Evolutionary conservation across 2,888 invertebrate genomes (phyloP), one percentile per base, ranked within the genome.

Genomic region (Scaptomyza reducta): DNA sequence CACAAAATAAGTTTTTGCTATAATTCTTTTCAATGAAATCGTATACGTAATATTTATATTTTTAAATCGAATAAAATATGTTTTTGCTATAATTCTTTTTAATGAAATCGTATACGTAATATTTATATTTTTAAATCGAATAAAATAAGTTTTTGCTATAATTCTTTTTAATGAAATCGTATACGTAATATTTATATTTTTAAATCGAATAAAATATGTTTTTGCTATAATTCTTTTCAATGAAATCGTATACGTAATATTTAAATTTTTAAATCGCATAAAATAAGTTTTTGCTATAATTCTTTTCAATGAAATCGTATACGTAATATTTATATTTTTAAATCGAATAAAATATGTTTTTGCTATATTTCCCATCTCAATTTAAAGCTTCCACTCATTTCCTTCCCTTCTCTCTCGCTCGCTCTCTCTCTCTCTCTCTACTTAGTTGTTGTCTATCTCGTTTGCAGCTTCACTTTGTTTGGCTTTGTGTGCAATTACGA

Each of bases 401-500:
- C 47, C 13, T 3, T 2, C 3, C 1, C 16, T 31, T 31, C 29
- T 13, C 33, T 22, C 29, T 27, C 27, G 6, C 7, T 27, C 6
- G 1, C 31, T 10, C 31, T 10, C 31, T 10, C 31, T 31, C 31
- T 31, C 31, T 31, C 10, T 10, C 10, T 10, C 31, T 10, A 7
- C 6, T 35, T 54, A 27, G 27, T 27, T 13, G 5, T n/a, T 13
- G 14, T 9, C 0, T 18, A n/a, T 18, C 18, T 18, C n/a, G 40
- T 11, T 14, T 25, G 50, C 57, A 55, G 40, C 40, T 16, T 56
- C 66, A 41, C 38, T 44, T 51, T 65, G 68, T 65, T 60, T 71
- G 55, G 42, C 58, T 61, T 56, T 61, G 50, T 70, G 38, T 57
- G 44, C 70, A 70, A 51, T 60, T 55, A 40, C 45, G 40, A 50